Conservation (phyloP, 2,888 invertebrate species). For the Cheilosia soror region DNA sequence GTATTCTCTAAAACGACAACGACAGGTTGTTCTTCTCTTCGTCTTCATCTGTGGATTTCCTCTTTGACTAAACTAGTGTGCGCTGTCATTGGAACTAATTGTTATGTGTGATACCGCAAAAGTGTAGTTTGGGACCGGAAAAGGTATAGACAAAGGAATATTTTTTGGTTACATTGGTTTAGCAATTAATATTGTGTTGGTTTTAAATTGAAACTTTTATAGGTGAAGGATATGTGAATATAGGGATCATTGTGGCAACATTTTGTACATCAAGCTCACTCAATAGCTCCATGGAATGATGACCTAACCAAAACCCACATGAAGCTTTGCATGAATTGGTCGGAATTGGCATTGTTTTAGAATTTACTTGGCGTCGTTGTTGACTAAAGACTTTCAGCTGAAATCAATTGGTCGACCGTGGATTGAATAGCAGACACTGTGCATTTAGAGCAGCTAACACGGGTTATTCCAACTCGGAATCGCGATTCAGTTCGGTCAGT, state of each 20-base stretch:
- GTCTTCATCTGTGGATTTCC: constrained; percentile 2
- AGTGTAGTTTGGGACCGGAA: constrained; percentile 48
- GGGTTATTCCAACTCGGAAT: no score
- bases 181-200: constrained; percentile 56
- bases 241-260: background rate
- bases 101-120: constrained; percentile 54
- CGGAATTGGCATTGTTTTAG: no score
- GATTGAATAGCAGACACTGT: no score
- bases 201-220: constrained; percentile 24
- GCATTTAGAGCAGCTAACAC: no score
- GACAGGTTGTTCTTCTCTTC: constrained; percentile 19
- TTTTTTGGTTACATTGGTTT: constrained; percentile 53
- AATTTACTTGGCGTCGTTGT: no score
- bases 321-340: no score
- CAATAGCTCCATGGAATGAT: no score
- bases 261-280: background rate
- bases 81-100: constrained; percentile 64
- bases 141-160: constrained; percentile 50
- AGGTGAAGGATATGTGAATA: background rate
- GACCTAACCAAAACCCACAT: no score
- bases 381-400: no score
- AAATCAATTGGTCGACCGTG: no score
- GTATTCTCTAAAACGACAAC: background rate
- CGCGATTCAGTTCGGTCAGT: no score
- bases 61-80: background rate